These are phyloP conservation scores for Cyprinodon brontotheroides DNA, from an alignment of 2,113 vertebrate species.

Conservation along the genomic window DNA sequence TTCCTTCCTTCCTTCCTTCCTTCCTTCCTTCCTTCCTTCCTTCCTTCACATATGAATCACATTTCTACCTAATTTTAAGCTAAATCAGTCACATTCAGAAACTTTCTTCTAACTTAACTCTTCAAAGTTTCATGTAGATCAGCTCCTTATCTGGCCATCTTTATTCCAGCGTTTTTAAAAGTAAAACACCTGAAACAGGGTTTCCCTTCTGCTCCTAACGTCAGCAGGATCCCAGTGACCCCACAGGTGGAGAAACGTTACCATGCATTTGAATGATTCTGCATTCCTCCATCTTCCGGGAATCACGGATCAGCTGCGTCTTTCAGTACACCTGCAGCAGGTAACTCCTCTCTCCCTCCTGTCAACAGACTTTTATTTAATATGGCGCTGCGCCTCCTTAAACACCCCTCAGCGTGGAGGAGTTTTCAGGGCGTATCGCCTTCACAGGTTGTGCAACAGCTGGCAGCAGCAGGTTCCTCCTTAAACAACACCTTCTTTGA, in stretches of 20 bases:
- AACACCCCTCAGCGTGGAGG: neutral
- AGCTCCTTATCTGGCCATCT: neutral
- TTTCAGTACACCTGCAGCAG: slow-evolving; percentile 21
- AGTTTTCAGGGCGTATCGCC: slow-evolving; percentile 5
- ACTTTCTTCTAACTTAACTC: no score
- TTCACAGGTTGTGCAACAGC: slow-evolving; percentile 37
- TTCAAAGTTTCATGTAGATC: neutral
- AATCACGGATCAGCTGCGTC: neutral
- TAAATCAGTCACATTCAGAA: neutral
- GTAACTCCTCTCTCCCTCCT: neutral
- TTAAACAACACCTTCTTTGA: slow-evolving; percentile 48
- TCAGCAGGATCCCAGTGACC: slow-evolving; percentile 1
- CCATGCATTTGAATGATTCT: slow-evolving; percentile 18
- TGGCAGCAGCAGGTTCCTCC: slow-evolving; percentile 11
- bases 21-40: no score
- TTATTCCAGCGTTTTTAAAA: no score
- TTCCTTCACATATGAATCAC: no score
- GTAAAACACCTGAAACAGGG: neutral
- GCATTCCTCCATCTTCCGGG: slow-evolving; percentile 17
- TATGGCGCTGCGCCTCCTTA: neutral
- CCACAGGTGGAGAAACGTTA: slow-evolving; percentile 15
- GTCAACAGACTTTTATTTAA: slow-evolving; percentile 14
- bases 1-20: no score
- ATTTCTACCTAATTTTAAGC: neutral
- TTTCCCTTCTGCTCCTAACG: neutral